Conservation (phyloP, 2,113 vertebrate species). For the Bungarus multicinctus region DNA sequence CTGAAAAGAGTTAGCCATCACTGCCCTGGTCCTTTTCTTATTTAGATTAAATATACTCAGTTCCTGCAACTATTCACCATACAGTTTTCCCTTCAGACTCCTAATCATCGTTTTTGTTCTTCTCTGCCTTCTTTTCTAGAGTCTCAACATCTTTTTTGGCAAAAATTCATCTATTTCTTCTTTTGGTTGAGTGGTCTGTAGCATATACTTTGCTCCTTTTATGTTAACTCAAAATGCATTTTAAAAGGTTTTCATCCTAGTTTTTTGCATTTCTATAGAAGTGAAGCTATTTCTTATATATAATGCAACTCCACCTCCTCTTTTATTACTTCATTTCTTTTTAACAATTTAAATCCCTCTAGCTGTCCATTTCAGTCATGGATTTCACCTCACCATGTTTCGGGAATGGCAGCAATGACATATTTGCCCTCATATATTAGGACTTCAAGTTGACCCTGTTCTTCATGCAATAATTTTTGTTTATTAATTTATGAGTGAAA, state of each 20-base stretch:
- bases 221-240: neutral
- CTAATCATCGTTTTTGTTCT: neutral
- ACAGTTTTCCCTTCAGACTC: neutral
- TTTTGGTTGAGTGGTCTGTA: neutral
- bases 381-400: neutral
- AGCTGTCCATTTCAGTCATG: neutral
- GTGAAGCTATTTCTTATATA: neutral
- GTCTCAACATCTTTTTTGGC: neutral
- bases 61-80: neutral
- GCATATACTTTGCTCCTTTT: neutral
- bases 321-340: neutral
- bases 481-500: neutral
- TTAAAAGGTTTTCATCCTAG: neutral
- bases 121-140: neutral
- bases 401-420: neutral
- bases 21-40: neutral
- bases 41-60: neutral
- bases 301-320: neutral
- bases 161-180: neutral
- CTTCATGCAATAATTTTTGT: neutral
- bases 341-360: neutral
- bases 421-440: neutral
- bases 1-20: no score
- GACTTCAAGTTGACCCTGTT: neutral
- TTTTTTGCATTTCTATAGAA: neutral